Percentiles rank a stretch among this genome's conserved stretches.
Conservation (phyloP, 2,113 vertebrate genomes). For the Cyphomyrus plagiostoma region DNA sequence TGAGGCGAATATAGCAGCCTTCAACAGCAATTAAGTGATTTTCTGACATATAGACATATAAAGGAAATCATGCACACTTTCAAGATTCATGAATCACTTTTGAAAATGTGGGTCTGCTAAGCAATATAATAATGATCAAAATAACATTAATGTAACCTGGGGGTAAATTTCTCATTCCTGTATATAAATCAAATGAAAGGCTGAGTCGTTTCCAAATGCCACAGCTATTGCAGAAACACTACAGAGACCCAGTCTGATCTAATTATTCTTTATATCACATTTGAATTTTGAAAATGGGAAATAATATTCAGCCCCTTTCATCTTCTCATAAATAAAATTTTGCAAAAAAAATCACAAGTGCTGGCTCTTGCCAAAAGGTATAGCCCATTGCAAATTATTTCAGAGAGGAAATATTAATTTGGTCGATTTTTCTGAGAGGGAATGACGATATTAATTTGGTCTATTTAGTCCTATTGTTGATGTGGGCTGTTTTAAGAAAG, state of each 20-base stretch:
- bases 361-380: background rate
- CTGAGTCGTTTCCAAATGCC: background rate
- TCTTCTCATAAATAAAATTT: conserved; percentile 5
- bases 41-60: background rate
- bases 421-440: conserved; percentile 12
- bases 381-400: background rate
- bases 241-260: background rate
- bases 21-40: background rate
- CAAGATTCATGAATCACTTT: background rate
- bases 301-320: background rate
- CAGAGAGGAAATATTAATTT: conserved; percentile 19
- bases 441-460: conserved; percentile 31
- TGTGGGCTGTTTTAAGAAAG: conserved; percentile 30
- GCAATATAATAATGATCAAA: background rate
- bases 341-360: background rate
- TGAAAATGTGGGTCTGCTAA: background rate
- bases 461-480: conserved; percentile 34
- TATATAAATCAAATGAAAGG: background rate
- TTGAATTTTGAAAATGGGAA: background rate
- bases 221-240: background rate
- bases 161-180: background rate
- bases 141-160: background rate
- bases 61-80: background rate
- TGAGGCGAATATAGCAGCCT: background rate
- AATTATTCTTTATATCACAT: background rate